Percentiles rank a stretch among this genome's conserved stretches.
phyloP scores from a whole-genome alignment of 2,113 vertebrate species.

The Asarcornis scutulata region DNA sequence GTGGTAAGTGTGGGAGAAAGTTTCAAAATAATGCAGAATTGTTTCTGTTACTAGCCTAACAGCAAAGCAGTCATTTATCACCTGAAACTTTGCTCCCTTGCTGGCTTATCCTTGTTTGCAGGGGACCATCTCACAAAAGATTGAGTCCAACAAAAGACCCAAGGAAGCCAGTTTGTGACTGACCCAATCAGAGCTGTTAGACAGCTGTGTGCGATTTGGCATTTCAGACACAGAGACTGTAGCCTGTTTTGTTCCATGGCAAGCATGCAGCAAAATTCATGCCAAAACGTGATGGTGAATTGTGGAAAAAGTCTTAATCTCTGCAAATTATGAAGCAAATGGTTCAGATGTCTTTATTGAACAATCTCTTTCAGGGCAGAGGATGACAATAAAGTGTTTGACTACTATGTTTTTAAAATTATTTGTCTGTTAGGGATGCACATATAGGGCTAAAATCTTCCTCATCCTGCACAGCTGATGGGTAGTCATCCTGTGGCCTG shows the following conservation, averaged over 20 bases:
- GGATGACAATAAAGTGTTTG: background rate
- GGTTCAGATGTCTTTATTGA: background rate
- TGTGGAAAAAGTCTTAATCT: background rate
- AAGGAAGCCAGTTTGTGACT: background rate
- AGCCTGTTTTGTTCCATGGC: background rate
- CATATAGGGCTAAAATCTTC: background rate
- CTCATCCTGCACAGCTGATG: background rate
- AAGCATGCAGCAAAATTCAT: background rate
- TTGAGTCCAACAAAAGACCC: background rate
- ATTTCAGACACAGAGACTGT: background rate
- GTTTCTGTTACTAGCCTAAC: background rate
- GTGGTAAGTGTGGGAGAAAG: background rate
- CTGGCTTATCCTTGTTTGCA: background rate
- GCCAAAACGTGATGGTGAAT: background rate
- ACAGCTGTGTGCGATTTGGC: background rate
- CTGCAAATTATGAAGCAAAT: background rate
- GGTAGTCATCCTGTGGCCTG: background rate
- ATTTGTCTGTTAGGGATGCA: background rate
- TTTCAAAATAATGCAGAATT: background rate
- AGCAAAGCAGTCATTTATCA: background rate
- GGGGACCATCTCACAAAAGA: background rate
- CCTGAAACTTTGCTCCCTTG: background rate
- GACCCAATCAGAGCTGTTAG: background rate
- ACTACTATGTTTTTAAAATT: background rate
- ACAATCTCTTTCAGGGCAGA: background rate